Base-by-base conservation (phyloP, 1,140 invertebrate genomes). In the Ditylenchus dipsaci region DNA sequence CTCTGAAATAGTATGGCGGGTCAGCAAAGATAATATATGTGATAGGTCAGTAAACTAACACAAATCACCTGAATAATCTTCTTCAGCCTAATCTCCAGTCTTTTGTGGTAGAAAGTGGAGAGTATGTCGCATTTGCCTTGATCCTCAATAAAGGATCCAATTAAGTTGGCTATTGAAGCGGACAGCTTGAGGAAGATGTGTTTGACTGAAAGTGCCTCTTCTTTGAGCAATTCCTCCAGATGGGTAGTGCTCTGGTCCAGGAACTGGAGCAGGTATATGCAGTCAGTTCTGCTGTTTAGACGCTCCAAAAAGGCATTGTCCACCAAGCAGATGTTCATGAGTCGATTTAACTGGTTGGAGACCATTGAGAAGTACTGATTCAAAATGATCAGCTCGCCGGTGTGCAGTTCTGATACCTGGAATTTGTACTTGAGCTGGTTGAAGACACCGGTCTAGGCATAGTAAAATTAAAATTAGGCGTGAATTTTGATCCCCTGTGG, bases 131-230 rank as follows among this genome's bases (percentile, higher is more conserved):
- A 13, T 21, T 75, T 75, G n/a, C 17, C 59, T 1, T 8, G 26
- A 17, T 75, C 38, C 13, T 13, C n/a, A 47, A 56, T 61, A n/a
- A n/a, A n/a, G 33, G 58, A n/a, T 11, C 27, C 23, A 19, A 75
- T 23, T 0, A 73, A 17, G 26, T 73, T 63, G 9, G 13, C 30
- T 23, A 75, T 63, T 1, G 72, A 69, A 13, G 43, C 62, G 9
- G 76, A 30, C 11, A 79, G 19, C 49, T 76, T 76, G 11, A 69
- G 45, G 26, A 76, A 76, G 15, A 76, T 45, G 43, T 68, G 76
- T 45, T 79, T 79, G 19, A 76, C 70, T 3, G 65, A 56, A n/a
- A 75, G 45, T 9, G 74, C 76, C 17, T 79, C 74, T n/a, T 58
- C 23, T 29, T 76, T 61, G 11, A 76, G 66, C 23, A 76, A 60